Percentiles rank a stretch among this genome's conserved stretches.
Evolutionary conservation across 1,140 invertebrate genomes (phyloP).

Genomic region (Trialeurodes vaporariorum): DNA sequence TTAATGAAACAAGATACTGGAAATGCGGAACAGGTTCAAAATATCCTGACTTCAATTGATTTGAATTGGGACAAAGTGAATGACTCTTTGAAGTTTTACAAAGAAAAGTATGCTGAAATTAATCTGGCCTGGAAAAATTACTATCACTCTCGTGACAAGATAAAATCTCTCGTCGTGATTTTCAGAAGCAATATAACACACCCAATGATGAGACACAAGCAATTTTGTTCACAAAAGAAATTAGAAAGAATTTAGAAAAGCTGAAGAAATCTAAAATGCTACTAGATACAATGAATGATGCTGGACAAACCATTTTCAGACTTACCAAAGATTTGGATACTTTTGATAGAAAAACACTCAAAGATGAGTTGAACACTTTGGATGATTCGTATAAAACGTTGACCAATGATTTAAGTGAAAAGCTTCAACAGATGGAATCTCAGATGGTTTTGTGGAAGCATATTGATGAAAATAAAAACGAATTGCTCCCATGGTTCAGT

Average conservation of each 20-base stretch:
- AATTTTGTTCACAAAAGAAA: slow-evolving; percentile 49
- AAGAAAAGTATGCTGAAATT: slow-evolving; percentile 10
- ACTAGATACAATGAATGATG: slow-evolving; percentile 61
- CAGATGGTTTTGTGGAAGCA: slow-evolving; percentile 85
- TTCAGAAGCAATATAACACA: slow-evolving; percentile 31
- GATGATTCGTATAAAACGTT: slow-evolving; percentile 62
- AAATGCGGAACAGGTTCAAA: slow-evolving; percentile 64
- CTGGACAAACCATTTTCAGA: slow-evolving; percentile 52
- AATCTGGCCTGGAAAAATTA: neutral
- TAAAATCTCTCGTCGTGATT: neutral
- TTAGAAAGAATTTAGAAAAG: slow-evolving; percentile 57
- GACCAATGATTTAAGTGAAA: slow-evolving; percentile 53
- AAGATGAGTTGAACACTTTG: slow-evolving; percentile 45
- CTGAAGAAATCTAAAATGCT: slow-evolving; percentile 59
- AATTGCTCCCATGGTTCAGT: slow-evolving; percentile 69
- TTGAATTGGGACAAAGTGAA: slow-evolving; percentile 66
- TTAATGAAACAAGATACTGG: slow-evolving; percentile 69
- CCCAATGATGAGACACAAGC: slow-evolving; percentile 51
- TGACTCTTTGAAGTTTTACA: slow-evolving; percentile 32
- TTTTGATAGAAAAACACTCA: slow-evolving; percentile 48
- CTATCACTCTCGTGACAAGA: neutral
- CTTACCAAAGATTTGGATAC: slow-evolving; percentile 60
- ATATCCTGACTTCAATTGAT: slow-evolving; percentile 58
- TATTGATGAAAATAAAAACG: slow-evolving; percentile 71
- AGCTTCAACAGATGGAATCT: slow-evolving; percentile 67